Base-by-base conservation (phyloP, 2,888 invertebrate species). In the Lasioglossum villosulum region DNA sequence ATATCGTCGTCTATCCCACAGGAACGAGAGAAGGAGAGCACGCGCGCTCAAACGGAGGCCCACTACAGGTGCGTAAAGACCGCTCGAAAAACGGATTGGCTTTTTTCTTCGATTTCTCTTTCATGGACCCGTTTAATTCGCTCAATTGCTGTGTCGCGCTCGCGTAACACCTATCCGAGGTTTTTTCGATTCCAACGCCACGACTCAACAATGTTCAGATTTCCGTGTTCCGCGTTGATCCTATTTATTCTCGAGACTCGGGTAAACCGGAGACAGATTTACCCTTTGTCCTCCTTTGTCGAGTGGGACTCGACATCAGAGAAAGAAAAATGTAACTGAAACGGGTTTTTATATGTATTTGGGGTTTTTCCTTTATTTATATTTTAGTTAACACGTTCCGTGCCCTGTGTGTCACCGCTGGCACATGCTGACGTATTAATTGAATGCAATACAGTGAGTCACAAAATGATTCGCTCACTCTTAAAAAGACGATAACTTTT, bases 41-140 rank as follows among this genome's bases (percentile, higher is more conserved):
- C 95, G 90, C 95, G 94, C 82, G 94, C 92, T 84, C 95, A 93
- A 95, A 95, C 95, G 92, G 96, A 96, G 94, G 95, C 94, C 93
- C 95, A 92, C 94, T 95, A 94, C 93, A 95, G 95, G 95, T 94
- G 78, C 77, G 92, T 91, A 89, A 76, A 59, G 48, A 74, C 52
- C 23, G 14, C 70, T 74, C 71, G 45, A 70, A 73, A 73, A 86
- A 75, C 56, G 37, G 68, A 14, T 45, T 27, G 79, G 56, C 77
- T 66, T 68, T 82, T 80, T 82, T 78, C 66, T 82, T 87, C 82
- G 84, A 91, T 91, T 90, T 90, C 84, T 80, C 88, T 84, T 85
- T 83, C 84, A 70, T 39, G 66, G 87, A 72, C 80, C 56, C 59
- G 59, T 70, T 77, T 45, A 45, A 74, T 78, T 86, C 86, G 34